A percentile compares a stretch with the other conserved stretches of the same genome.
These are phyloP conservation scores for Luidia sarsii DNA, from an alignment of 53 echinoderm and acorn worm genomes.

Conservation along the genomic window DNA sequence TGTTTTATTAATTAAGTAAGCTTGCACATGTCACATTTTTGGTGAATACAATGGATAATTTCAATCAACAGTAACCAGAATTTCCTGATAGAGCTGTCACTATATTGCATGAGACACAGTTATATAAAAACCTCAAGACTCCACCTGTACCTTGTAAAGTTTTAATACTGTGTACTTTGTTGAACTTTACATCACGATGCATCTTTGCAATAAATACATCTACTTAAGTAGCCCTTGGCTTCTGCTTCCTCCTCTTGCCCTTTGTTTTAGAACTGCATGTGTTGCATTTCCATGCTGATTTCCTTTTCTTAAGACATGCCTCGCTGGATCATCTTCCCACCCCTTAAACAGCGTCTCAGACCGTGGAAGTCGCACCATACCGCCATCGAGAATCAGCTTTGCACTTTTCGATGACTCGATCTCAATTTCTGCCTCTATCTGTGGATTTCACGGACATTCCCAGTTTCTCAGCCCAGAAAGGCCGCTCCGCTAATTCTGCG, in stretches of 20 bases:
- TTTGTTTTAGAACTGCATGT: conserved; percentile 37
- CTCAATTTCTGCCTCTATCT: background rate
- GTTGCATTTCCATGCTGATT: conserved; percentile 48
- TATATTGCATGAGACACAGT: too few relatives aligned
- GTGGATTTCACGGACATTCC: conserved; percentile 6
- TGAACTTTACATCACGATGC: too few relatives aligned
- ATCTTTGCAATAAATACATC: conserved; percentile 37
- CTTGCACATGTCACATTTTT: too few relatives aligned
- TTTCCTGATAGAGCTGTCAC: too few relatives aligned
- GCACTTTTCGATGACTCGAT: background rate
- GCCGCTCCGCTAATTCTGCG: too few relatives aligned
- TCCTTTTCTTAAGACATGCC: conserved; percentile 11
- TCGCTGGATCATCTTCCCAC: conserved; percentile 38
- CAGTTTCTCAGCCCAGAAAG: conserved; percentile 47
- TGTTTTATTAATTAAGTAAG: too few relatives aligned
- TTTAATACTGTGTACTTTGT: too few relatives aligned
- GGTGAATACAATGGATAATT: too few relatives aligned
- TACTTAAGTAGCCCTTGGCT: conserved; percentile 10
- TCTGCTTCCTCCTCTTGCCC: conserved; percentile 13
- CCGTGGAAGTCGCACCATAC: background rate
- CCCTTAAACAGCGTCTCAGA: conserved; percentile 22
- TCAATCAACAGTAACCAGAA: too few relatives aligned
- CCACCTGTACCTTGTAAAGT: conserved; percentile 63
- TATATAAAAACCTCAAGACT: conserved; percentile 62
- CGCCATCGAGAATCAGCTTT: conserved; percentile 11